A percentile compares a stretch with the other conserved stretches of the same genome.
Conservation (phyloP, 2,797 vertebrate genomes). For the Enteromius afrohamiltoni region DNA sequence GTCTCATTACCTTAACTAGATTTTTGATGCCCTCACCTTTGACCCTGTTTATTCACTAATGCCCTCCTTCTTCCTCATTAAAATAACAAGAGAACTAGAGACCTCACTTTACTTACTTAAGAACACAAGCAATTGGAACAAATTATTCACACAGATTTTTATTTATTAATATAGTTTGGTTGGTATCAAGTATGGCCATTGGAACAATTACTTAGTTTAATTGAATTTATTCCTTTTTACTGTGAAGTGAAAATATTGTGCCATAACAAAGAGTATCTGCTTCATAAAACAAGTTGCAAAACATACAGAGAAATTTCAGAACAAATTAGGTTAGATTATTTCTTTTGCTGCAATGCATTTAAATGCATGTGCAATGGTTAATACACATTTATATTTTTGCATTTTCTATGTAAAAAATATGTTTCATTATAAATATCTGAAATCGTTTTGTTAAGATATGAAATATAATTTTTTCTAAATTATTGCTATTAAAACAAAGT, state of each 20-base stretch:
- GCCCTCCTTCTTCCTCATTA: slow-evolving; percentile 36
- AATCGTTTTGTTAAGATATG: not conserved
- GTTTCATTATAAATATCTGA: not conserved
- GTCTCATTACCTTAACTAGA: slow-evolving; percentile 35
- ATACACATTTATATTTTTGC: not conserved
- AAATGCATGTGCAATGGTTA: not conserved
- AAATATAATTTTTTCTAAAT: not conserved
- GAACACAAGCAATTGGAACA: slow-evolving; percentile 33
- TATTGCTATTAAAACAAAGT: not conserved
- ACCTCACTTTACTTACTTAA: slow-evolving; percentile 16
- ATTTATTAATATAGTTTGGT: slow-evolving; percentile 48
- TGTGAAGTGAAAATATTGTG: slow-evolving; percentile 27
- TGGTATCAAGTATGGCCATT: slow-evolving; percentile 32
- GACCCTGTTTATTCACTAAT: slow-evolving; percentile 43
- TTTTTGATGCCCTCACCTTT: slow-evolving; percentile 39
- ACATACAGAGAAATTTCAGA: slow-evolving; percentile 12
- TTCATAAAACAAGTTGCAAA: slow-evolving; percentile 24
- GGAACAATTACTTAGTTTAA: slow-evolving; percentile 32
- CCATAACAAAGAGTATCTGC: slow-evolving; percentile 6
- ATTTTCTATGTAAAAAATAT: not conserved
- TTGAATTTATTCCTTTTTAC: slow-evolving; percentile 31
- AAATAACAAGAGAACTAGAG: slow-evolving; percentile 17
- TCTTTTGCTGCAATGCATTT: not conserved
- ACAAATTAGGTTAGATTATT: not conserved
- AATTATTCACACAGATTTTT: slow-evolving; percentile 49